These are phyloP conservation scores for Trichopoda pennipes DNA, from an alignment of 2,888 invertebrate genomes.

Conservation along the genomic window DNA sequence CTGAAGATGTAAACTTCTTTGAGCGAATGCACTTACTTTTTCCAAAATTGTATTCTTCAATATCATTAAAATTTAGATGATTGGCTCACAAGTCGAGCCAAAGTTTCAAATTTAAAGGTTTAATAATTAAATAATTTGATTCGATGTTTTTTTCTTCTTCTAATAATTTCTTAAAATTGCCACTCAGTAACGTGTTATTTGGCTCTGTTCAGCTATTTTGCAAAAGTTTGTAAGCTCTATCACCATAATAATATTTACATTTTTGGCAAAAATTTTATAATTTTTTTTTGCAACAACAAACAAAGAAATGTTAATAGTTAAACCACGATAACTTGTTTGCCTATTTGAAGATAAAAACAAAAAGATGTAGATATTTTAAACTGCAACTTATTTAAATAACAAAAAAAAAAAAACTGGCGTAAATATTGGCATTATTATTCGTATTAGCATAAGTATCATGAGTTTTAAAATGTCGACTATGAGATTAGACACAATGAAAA, in stretches of 20 bases:
- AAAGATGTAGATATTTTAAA: background rate
- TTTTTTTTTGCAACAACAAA: background rate
- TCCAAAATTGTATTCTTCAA: too few species aligned
- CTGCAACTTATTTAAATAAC: slow-evolving; percentile 5
- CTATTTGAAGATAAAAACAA: background rate
- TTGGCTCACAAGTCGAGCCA: too few species aligned
- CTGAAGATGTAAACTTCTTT: too few species aligned
- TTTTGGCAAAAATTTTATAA: slow-evolving; percentile 44
- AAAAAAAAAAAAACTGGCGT: slow-evolving; percentile 50
- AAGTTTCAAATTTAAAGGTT: too few species aligned
- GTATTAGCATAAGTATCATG: slow-evolving; percentile 58
- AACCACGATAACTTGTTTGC: background rate
- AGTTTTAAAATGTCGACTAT: slow-evolving; percentile 58
- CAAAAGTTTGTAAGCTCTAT: background rate
- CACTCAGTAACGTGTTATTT: background rate
- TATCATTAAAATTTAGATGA: too few species aligned
- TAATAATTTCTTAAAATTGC: too few species aligned
- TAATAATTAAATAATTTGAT: too few species aligned
- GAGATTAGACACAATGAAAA: slow-evolving; percentile 62
- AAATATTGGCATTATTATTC: slow-evolving; percentile 63
- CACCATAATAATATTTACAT: slow-evolving; percentile 3
- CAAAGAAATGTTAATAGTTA: background rate
- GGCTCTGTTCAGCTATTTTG: background rate
- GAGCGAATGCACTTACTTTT: too few species aligned
- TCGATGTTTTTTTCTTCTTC: too few species aligned